Percentiles rank a stretch among this genome's conserved stretches.
phyloP scores from a whole-genome alignment of 2,888 invertebrate genomes.

The Acanthosepion lycidas region DNA sequence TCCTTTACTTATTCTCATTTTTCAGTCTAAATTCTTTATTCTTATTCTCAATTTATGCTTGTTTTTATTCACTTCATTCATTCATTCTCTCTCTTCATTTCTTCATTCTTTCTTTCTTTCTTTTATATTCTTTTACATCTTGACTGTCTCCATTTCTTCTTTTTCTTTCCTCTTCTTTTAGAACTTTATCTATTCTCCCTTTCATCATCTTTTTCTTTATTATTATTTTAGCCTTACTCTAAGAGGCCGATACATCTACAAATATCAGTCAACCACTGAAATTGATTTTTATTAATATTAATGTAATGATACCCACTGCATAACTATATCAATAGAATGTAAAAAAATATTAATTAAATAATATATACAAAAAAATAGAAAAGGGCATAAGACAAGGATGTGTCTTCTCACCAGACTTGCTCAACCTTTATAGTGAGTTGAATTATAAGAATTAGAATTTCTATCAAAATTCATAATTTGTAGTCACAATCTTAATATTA shows the following conservation, averaged over 20 bases:
- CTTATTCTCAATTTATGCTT: neutral
- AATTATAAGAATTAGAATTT: too few species aligned
- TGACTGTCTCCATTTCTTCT: neutral
- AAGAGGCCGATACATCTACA: neutral
- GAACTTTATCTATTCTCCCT: neutral
- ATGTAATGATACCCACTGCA: neutral
- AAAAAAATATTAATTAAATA: neutral
- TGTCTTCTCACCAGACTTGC: too few species aligned
- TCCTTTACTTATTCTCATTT: neutral
- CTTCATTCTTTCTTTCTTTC: neutral
- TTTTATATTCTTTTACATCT: neutral
- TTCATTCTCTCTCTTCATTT: neutral
- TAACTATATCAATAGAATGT: neutral
- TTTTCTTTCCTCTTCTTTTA: neutral
- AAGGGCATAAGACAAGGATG: too few species aligned
- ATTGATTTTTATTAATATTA: neutral
- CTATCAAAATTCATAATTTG: too few species aligned
- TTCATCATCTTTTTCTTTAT: neutral
- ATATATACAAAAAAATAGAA: neutral
- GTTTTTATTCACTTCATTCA: neutral
- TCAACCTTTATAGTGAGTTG: too few species aligned
- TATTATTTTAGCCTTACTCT: neutral
- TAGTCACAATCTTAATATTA: too few species aligned
- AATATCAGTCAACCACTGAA: neutral
- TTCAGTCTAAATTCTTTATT: neutral